These are phyloP conservation scores for Micropoecilia bifurca DNA, from an alignment of 2,797 vertebrate species.

Conservation along the genomic window DNA sequence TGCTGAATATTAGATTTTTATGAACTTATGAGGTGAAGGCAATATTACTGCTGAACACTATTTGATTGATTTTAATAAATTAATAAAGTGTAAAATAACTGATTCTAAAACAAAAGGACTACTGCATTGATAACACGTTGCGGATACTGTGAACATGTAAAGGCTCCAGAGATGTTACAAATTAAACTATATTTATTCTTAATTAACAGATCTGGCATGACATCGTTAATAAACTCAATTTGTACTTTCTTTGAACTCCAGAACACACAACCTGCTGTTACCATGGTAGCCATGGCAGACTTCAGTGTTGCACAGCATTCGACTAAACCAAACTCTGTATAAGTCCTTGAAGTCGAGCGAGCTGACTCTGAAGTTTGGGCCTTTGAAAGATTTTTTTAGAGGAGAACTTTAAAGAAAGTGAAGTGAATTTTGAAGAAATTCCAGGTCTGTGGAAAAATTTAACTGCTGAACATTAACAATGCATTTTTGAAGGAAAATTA, in stretches of 20 bases:
- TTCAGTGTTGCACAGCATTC: constrained; percentile 43
- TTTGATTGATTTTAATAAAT: not conserved
- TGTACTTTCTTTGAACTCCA: constrained; percentile 71
- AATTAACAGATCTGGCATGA: constrained; percentile 62
- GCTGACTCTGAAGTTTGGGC: not conserved
- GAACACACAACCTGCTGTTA: constrained; percentile 67
- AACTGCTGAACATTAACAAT: constrained; percentile 28
- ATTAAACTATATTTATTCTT: constrained; percentile 38
- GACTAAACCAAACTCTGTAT: constrained; percentile 33
- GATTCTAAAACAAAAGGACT: not conserved
- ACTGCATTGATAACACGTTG: constrained; percentile 3
- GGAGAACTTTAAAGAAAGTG: constrained; percentile 11
- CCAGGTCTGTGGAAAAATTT: not conserved
- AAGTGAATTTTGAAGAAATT: constrained; percentile 36
- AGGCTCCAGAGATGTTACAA: constrained; percentile 24
- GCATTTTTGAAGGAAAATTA: constrained; percentile 60
- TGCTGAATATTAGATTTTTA: not conserved
- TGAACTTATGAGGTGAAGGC: not conserved
- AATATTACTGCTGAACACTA: not conserved
- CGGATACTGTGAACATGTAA: constrained; percentile 19
- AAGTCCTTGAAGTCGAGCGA: constrained; percentile 47
- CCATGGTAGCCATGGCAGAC: constrained; percentile 74
- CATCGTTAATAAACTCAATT: constrained; percentile 59
- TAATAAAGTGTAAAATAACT: not conserved
- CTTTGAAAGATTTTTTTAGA: constrained; percentile 27